Evolutionary conservation across 2,888 invertebrate species (phyloP), one percentile per base, ranked within the genome.

Genomic region (Cheilosia pagana): DNA sequence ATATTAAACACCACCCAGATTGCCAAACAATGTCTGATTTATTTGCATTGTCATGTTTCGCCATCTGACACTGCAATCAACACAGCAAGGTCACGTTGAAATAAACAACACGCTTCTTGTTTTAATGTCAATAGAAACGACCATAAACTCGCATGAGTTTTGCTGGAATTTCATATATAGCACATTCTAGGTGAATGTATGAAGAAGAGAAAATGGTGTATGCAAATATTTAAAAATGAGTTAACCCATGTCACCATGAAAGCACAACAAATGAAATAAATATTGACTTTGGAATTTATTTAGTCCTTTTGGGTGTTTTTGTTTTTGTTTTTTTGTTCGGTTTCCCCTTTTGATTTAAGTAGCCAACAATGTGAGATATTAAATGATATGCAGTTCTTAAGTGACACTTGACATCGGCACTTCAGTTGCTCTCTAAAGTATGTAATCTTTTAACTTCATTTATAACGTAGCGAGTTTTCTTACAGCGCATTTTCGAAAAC

Each of bases 211-310:
- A 19, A 10, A 25, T 31, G 48, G 14, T 35, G 21, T 3, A 31
- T 3, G 21, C 8, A 50, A 63, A 50, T 50, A 23, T 63, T 48
- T 63, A 43, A 43, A 14, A 63, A 63, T 14, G 21, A 50, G 21
- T 39, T 35, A 63, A 63, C 63, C 63, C 50, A 50, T 50, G 63
- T 63, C 63, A 63, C 35, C 10, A 3, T 31, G 5, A 23, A 35
- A 63, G n/a, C 7, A 50, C 23, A 35, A 12, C 12, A 35, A 35
- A 35, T 35, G 3, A 35, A 35, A 12, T 35, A 4, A 35, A 19
- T 28, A 67, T 67, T 28, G 53, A 31, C 50, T 21, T 31, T 21
- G 4, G 12, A 35, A 35, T 35, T 35, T 35, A 12, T 35, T 35
- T 10, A 35, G 3, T 3, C 12, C 12, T 35, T 35, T 35, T 35